Evolutionary conservation across 2,888 invertebrate species (phyloP).

Genomic region (Iselma pallidipennis): DNA sequence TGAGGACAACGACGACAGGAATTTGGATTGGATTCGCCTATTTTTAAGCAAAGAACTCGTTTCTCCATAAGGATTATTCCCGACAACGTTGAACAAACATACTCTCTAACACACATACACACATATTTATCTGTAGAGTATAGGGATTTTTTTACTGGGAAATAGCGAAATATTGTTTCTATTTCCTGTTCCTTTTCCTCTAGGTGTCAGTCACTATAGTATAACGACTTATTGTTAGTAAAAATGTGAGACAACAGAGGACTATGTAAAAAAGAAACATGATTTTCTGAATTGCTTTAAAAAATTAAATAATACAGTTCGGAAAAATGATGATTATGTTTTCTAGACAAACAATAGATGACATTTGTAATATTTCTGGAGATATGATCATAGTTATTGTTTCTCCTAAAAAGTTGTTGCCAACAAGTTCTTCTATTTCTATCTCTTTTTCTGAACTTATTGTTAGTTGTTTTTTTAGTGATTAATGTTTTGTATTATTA

Average conservation of each 20-base stretch:
- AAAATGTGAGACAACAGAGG: background rate
- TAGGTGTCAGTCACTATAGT: background rate
- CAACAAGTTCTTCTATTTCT: background rate
- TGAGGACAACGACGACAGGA: background rate
- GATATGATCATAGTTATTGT: too few relatives aligned
- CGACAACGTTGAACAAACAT: constrained; percentile 1
- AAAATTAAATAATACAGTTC: background rate
- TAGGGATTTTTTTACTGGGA: background rate
- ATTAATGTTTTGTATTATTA: too few relatives aligned
- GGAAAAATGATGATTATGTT: background rate
- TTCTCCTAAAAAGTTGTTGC: background rate
- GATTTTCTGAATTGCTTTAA: background rate
- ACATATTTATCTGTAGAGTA: background rate
- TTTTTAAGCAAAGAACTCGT: background rate
- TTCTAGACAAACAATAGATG: background rate
- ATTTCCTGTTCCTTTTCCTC: background rate
- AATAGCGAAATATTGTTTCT: background rate
- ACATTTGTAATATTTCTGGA: background rate
- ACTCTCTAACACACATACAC: background rate
- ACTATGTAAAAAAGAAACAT: too few relatives aligned
- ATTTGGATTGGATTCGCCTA: background rate
- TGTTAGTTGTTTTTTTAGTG: too few relatives aligned
- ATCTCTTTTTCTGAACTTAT: too few relatives aligned
- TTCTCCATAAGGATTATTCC: constrained; percentile 1
- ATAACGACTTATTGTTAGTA: too few relatives aligned